A percentile compares a stretch with the other conserved stretches of the same genome.
Evolutionary conservation across 2,797 vertebrate genomes (phyloP).

Genomic region (Crypturellus tataupa): DNA sequence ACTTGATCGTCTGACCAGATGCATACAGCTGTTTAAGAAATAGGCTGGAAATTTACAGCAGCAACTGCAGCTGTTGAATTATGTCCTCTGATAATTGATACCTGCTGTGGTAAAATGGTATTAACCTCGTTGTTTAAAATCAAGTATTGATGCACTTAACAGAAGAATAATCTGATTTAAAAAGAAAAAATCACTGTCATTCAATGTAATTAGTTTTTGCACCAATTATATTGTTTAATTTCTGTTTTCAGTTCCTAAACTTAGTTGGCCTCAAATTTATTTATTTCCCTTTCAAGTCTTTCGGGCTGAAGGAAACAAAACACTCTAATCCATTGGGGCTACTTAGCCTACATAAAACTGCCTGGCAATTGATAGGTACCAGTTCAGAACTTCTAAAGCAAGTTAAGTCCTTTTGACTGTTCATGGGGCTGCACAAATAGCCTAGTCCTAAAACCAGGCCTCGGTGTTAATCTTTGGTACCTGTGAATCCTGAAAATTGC

Average conservation of each 20-base stretch:
- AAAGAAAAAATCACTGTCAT: not conserved
- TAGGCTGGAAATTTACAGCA: slow-evolving; percentile 56
- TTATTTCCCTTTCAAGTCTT: not conserved
- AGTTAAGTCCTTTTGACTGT: not conserved
- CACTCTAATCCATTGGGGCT: not conserved
- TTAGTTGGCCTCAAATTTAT: not conserved
- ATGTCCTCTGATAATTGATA: slow-evolving; percentile 58
- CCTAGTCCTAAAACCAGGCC: not conserved
- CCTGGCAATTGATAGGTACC: not conserved
- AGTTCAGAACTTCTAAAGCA: slow-evolving; percentile 22
- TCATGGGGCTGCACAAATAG: not conserved
- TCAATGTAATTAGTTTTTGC: slow-evolving; percentile 18
- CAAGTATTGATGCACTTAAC: slow-evolving; percentile 73
- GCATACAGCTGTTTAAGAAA: slow-evolving; percentile 58
- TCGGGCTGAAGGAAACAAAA: not conserved
- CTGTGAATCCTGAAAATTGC: not conserved
- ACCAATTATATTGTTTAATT: slow-evolving; percentile 41
- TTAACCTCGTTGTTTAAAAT: slow-evolving; percentile 62
- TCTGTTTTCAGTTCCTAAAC: slow-evolving; percentile 5
- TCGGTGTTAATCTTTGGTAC: not conserved
- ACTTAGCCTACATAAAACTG: not conserved
- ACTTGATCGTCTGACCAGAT: slow-evolving; percentile 28
- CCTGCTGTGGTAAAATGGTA: slow-evolving; percentile 61
- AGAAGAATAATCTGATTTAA: slow-evolving; percentile 24
- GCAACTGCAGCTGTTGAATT: slow-evolving; percentile 56